Evolutionary conservation across 2,113 vertebrate genomes (phyloP).

Genomic region (Panthera leo): DNA sequence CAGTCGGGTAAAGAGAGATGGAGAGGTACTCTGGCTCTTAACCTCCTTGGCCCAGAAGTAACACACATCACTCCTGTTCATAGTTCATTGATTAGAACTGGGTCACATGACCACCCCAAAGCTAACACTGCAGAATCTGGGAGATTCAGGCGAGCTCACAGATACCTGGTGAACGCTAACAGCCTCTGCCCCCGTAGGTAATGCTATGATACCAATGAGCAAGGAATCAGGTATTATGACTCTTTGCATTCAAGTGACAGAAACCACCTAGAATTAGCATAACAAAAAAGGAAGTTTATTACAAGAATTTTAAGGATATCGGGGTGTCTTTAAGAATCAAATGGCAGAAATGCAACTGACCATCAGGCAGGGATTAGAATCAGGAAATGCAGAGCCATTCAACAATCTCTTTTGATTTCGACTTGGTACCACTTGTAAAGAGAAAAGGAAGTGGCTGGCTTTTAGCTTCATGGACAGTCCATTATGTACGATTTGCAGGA

Average conservation of each 20-base stretch:
- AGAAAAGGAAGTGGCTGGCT: background rate
- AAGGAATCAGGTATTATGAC: background rate
- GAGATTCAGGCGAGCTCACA: background rate
- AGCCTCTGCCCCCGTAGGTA: background rate
- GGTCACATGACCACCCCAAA: background rate
- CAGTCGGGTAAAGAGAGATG: background rate
- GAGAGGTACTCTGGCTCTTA: background rate
- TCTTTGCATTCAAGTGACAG: background rate
- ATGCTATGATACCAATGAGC: background rate
- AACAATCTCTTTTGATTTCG: background rate
- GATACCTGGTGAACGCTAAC: background rate
- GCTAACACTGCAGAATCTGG: background rate
- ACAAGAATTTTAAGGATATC: background rate
- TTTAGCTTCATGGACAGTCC: background rate
- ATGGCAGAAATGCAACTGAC: background rate
- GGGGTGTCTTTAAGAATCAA: background rate
- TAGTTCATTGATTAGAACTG: background rate
- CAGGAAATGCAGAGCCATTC: background rate
- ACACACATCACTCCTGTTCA: background rate
- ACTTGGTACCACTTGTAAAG: background rate
- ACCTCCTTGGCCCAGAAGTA: background rate
- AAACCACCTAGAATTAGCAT: background rate
- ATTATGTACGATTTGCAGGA: background rate
- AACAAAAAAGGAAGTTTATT: background rate
- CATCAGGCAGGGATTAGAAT: background rate